Evolutionary conservation across 2,797 vertebrate species (phyloP), one percentile per base, ranked within the genome.

Genomic region (Microctenopoma stevenorrisi): DNA sequence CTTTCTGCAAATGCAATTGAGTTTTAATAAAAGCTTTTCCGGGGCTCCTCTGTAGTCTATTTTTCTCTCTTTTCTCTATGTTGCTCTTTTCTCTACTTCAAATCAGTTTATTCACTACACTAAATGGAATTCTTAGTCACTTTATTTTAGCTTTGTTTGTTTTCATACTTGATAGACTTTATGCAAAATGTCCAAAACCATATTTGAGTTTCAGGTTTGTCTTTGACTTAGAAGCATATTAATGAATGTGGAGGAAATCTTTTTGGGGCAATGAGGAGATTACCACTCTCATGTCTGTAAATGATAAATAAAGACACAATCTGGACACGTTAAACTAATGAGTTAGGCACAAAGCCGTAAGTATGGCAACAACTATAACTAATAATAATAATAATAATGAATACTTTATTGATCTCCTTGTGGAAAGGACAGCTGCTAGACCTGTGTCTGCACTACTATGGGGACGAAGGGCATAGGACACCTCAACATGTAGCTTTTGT

Each of bases 1-100:
- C 71, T 78, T 78, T 82, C 70, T 10, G 51, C 62, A 86, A 85
- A 87, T 85, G 65, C 59, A 77, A 73, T 82, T 86, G 61, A 77
- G 67, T 83, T 88, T 84, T 82, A 85, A 88, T 87, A 85, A 86
- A 88, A 67, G 37, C 59, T 60, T 55, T 74, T 84, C 69, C 65
- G 47, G 59, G 64, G 50, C 66, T 64, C 64, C 7, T 53, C 40
- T 65, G 33, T 30, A 47, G 54, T 79, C 49, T 62, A 15, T 71
- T 22, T 54, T 37, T 73, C 28, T 61, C 35, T 58, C 18, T 37
- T 9, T 12, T 55, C 44, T 70, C 47, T 54, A 56, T 15, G 1
- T 44, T 49, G 43, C 18, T 37, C 25, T 64, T 53, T 67, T 35
- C 57, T 37, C 10, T 47, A n/a, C 42, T 57, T 68, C 49, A 72